phyloP scores from a whole-genome alignment of 2,113 vertebrate genomes.

The Lipophrys pholis region DNA sequence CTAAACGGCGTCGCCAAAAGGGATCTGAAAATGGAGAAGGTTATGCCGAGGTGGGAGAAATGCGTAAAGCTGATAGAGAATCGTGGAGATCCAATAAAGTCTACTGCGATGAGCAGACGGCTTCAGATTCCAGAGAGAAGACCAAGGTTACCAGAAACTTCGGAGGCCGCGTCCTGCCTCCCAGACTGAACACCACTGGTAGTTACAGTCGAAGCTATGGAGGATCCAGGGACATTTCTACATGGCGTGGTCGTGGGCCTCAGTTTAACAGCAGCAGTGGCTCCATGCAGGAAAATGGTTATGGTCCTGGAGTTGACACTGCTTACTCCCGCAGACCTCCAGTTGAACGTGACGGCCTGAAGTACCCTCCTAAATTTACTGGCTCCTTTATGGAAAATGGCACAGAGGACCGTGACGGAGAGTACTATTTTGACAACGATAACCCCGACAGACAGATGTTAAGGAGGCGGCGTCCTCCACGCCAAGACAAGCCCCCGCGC shows the following conservation, averaged over 20 bases:
- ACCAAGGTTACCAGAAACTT: slow-evolving; percentile 84
- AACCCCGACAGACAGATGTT: slow-evolving; percentile 90
- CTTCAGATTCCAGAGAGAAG: slow-evolving; percentile 84
- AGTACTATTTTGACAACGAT: slow-evolving; percentile 87
- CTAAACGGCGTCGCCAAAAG: slow-evolving; percentile 92
- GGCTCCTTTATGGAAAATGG: slow-evolving; percentile 85
- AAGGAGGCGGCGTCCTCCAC: slow-evolving; percentile 90
- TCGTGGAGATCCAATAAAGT: slow-evolving; percentile 95
- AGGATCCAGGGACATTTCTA: slow-evolving; percentile 85
- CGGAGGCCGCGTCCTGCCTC: slow-evolving; percentile 90
- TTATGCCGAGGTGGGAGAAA: slow-evolving; percentile 81
- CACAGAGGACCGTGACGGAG: slow-evolving; percentile 90
- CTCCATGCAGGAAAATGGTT: slow-evolving; percentile 88
- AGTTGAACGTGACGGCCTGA: slow-evolving; percentile 85
- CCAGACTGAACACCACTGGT: slow-evolving; percentile 87
- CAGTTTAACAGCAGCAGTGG: slow-evolving; percentile 70
- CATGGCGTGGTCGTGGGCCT: slow-evolving; percentile 88
- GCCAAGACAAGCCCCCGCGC: slow-evolving; percentile 96
- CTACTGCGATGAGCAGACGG: slow-evolving; percentile 87
- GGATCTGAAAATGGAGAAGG: slow-evolving; percentile 87
- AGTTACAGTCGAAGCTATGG: slow-evolving; percentile 87
- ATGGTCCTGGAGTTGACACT: slow-evolving; percentile 77
- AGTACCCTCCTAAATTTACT: slow-evolving; percentile 85
- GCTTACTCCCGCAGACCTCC: slow-evolving; percentile 81
- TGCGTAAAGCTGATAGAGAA: slow-evolving; percentile 88